Percentiles rank a stretch among this genome's conserved stretches.
Evolutionary conservation across 2,888 invertebrate species (phyloP).

Genomic region (Drosophila neotestacea): DNA sequence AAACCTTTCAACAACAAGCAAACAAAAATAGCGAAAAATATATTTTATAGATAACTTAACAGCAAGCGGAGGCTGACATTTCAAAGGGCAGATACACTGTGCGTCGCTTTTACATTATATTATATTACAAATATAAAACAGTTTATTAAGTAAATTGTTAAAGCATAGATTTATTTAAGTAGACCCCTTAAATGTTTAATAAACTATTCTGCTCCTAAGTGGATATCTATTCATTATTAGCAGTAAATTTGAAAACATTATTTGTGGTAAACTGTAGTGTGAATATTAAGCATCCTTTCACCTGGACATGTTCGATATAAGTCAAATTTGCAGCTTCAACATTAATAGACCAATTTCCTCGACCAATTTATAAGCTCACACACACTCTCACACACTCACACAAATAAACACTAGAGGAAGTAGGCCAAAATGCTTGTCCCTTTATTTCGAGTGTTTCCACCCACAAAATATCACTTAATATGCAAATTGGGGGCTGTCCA

Average conservation of each 20-base stretch:
- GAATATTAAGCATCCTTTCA: background rate
- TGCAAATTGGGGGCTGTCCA: slow-evolving; percentile 62
- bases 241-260: background rate
- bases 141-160: too few relatives aligned
- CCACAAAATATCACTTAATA: slow-evolving; percentile 51
- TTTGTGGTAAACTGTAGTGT: slow-evolving; percentile 11
- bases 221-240: background rate
- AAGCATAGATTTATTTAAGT: too few relatives aligned
- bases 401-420: background rate
- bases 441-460: slow-evolving; percentile 18
- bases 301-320: background rate
- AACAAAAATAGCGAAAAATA: slow-evolving; percentile 7
- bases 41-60: background rate
- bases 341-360: slow-evolving; percentile 43
- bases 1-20: slow-evolving; percentile 65
- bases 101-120: too few relatives aligned
- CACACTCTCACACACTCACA: slow-evolving; percentile 12
- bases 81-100: background rate
- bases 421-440: slow-evolving; percentile 11
- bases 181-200: too few relatives aligned
- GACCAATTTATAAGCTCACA: slow-evolving; percentile 26
- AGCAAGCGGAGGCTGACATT: background rate
- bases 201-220: background rate
- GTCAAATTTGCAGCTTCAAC: slow-evolving; percentile 22
- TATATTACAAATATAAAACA: too few relatives aligned